phyloP scores from a whole-genome alignment of 2,113 vertebrate genomes.

The Cnemophilus loriae region DNA sequence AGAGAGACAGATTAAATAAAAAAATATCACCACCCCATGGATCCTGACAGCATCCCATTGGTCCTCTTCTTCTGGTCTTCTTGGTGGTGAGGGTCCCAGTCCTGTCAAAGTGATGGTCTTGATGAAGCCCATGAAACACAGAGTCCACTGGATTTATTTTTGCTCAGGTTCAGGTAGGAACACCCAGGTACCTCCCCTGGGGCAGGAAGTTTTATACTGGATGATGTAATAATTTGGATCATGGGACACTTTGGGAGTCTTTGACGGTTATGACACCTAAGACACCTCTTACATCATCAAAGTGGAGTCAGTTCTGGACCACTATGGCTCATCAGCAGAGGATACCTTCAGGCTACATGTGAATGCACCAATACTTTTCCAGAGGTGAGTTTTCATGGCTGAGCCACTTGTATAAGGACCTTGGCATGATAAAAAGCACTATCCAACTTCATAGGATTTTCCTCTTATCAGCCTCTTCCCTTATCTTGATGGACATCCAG shows the following conservation, averaged over 20 bases:
- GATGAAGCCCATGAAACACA: neutral
- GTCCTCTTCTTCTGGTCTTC: neutral
- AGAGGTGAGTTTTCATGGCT: neutral
- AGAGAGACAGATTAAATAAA: neutral
- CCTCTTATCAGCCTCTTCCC: neutral
- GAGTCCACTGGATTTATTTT: neutral
- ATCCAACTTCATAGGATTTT: neutral
- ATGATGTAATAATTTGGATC: neutral
- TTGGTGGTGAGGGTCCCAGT: neutral
- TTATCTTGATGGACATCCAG: neutral
- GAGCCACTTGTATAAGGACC: neutral
- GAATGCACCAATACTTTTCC: neutral
- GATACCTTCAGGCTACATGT: neutral
- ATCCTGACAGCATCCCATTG: neutral
- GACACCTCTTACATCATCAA: rapidly evolving
- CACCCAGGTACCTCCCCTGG: rapidly evolving
- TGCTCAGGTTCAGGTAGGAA: neutral
- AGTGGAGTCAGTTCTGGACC: neutral
- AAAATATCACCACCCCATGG: neutral
- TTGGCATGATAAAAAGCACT: neutral
- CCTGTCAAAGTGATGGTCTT: neutral
- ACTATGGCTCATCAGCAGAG: neutral
- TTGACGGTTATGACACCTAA: neutral
- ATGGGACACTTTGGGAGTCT: neutral
- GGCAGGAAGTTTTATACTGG: neutral